A percentile compares a stretch with the other conserved stretches of the same genome.
Evolutionary conservation across 2,888 invertebrate genomes (phyloP).

Genomic region (Isoperla grammatica): DNA sequence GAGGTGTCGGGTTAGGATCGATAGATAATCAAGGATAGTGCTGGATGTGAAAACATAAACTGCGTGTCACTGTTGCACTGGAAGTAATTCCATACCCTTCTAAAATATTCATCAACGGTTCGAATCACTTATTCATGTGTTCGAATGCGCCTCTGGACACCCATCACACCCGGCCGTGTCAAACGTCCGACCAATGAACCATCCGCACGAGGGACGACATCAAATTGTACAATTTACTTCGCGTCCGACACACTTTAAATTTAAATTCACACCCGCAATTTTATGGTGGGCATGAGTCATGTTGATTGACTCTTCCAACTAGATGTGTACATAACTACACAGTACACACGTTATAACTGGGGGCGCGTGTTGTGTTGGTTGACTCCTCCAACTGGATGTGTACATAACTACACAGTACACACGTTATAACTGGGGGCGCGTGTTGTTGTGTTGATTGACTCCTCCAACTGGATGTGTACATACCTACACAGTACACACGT

Average conservation of each 20-base stretch:
- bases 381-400: no score
- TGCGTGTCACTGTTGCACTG: background rate
- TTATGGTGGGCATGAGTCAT: no score
- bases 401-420: no score
- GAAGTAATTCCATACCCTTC: conserved; percentile 2
- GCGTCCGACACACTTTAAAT: background rate
- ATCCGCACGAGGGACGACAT: background rate
- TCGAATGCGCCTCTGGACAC: conserved; percentile 23
- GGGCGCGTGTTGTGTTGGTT: no score
- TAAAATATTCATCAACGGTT: conserved; percentile 20
- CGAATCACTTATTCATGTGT: conserved; percentile 22
- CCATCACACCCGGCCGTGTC: conserved; percentile 16
- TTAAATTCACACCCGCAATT: no score
- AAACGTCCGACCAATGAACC: conserved; percentile 5
- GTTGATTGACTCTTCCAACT: no score
- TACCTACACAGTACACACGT: no score
- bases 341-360: no score
- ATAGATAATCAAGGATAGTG: conserved; percentile 26
- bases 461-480: no score
- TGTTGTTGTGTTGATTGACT: no score
- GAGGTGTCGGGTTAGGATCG: conserved; percentile 13
- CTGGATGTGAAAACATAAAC: background rate
- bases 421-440: no score
- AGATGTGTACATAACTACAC: no score
- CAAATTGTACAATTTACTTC: background rate